A percentile compares a stretch with the other conserved stretches of the same genome.
phyloP scores from a whole-genome alignment of 2,113 vertebrate species.

The Tyrannus savana region DNA sequence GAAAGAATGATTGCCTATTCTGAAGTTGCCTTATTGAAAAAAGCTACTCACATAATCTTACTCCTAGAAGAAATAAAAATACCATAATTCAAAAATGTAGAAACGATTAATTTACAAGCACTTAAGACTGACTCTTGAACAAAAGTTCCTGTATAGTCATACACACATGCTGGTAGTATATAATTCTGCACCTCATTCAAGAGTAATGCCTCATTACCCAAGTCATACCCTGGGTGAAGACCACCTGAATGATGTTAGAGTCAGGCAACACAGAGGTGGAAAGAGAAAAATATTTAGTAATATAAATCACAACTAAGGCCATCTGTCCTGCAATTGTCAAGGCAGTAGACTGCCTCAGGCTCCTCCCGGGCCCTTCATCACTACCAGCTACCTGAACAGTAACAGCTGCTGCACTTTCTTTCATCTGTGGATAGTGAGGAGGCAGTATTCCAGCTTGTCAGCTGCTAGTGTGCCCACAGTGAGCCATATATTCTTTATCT shows the following conservation, averaged over 20 bases:
- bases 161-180: neutral
- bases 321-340: slow-evolving; percentile 70
- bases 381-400: slow-evolving; percentile 69
- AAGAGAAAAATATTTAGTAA: slow-evolving; percentile 49
- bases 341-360: slow-evolving; percentile 58
- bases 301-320: slow-evolving; percentile 62
- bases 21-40: neutral
- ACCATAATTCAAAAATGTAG: neutral
- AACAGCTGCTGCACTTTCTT: slow-evolving; percentile 70
- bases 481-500: slow-evolving; percentile 66
- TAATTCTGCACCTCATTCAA: neutral
- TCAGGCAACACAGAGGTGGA: slow-evolving; percentile 13
- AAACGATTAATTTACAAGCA: neutral
- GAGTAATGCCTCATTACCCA: neutral
- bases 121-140: neutral
- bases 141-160: neutral
- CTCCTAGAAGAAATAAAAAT: neutral
- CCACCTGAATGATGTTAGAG: neutral
- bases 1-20: neutral
- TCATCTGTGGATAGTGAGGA: slow-evolving; percentile 55
- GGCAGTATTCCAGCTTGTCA: slow-evolving; percentile 60
- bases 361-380: slow-evolving; percentile 67
- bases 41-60: neutral
- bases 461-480: slow-evolving; percentile 40
- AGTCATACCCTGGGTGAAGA: slow-evolving; percentile 14